A percentile compares a stretch with the other conserved stretches of the same genome.
phyloP scores from a whole-genome alignment of 2,888 invertebrate species.

The Ichneumoninae sp. region DNA sequence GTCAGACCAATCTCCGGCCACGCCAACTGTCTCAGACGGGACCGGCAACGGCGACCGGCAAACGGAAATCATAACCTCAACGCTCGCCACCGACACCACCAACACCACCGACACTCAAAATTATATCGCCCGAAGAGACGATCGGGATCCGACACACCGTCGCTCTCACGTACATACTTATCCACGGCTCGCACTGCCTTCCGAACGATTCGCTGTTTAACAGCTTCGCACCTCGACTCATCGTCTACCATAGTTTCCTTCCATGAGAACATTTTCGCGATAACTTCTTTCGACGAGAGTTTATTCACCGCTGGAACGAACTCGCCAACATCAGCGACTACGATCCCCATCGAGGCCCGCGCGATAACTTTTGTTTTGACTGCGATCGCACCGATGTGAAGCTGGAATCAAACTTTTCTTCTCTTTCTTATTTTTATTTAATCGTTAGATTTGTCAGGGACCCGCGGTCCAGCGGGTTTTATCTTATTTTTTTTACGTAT shows the following conservation, averaged over 20 bases:
- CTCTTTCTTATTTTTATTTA: too few relatives aligned
- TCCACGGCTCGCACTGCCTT: too few relatives aligned
- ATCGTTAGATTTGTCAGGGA: neutral
- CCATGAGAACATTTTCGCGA: too few relatives aligned
- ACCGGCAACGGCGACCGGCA: constrained; percentile 57
- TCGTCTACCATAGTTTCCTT: too few relatives aligned
- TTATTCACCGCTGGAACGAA: neutral
- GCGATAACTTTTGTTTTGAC: neutral
- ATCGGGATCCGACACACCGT: too few relatives aligned
- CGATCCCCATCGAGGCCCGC: neutral
- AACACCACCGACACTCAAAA: too few relatives aligned
- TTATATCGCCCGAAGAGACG: too few relatives aligned
- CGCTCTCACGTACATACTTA: too few relatives aligned
- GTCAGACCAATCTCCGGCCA: constrained; percentile 68
- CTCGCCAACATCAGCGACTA: neutral
- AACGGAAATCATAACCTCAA: neutral
- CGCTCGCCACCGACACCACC: neutral
- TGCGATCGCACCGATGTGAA: too few relatives aligned
- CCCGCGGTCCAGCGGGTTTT: neutral
- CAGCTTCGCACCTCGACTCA: too few relatives aligned
- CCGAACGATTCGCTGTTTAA: too few relatives aligned
- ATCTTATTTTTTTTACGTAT: neutral
- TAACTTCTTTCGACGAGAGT: neutral
- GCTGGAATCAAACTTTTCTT: too few relatives aligned
- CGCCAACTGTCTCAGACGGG: constrained; percentile 63